Conservation (phyloP, 2,888 invertebrate genomes). For the Timema cristinae region DNA sequence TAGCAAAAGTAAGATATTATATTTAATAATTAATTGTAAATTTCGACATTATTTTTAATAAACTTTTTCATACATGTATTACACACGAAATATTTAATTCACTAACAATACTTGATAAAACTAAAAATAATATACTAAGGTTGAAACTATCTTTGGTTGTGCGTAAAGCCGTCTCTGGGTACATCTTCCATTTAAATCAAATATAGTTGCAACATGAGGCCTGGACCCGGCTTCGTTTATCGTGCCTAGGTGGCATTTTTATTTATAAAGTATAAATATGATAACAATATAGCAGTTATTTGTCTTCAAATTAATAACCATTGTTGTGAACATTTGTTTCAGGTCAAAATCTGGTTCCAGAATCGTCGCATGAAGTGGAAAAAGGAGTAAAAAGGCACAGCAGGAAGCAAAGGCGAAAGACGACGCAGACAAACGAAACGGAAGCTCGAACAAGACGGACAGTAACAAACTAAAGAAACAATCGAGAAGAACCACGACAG, state of each 20-base stretch:
- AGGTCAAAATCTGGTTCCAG: conserved; percentile 99
- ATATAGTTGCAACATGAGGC: no score
- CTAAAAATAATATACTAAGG: no score
- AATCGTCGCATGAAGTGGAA: conserved; percentile 99
- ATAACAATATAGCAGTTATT: neutral
- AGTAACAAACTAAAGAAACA: neutral
- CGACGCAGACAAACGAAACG: conserved; percentile 32
- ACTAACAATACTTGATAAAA: no score
- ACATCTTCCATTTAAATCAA: no score
- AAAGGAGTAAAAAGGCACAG: conserved; percentile 93
- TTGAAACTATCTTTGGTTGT: neutral
- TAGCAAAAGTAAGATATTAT: no score
- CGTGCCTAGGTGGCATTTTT: neutral
- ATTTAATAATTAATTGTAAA: no score
- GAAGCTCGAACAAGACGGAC: conserved; percentile 3
- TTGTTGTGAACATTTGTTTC: conserved; percentile 34
- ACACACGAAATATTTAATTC: no score
- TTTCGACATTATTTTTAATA: no score
- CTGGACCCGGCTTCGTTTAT: neutral
- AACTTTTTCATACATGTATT: no score
- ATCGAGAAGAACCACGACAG: neutral
- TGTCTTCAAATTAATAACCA: neutral
- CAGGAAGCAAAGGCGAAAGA: conserved; percentile 61
- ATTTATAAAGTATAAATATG: neutral
- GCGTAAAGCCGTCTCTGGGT: no score